Base-by-base conservation (phyloP, 2,113 vertebrate species). In the Osmerus eperlanus region DNA sequence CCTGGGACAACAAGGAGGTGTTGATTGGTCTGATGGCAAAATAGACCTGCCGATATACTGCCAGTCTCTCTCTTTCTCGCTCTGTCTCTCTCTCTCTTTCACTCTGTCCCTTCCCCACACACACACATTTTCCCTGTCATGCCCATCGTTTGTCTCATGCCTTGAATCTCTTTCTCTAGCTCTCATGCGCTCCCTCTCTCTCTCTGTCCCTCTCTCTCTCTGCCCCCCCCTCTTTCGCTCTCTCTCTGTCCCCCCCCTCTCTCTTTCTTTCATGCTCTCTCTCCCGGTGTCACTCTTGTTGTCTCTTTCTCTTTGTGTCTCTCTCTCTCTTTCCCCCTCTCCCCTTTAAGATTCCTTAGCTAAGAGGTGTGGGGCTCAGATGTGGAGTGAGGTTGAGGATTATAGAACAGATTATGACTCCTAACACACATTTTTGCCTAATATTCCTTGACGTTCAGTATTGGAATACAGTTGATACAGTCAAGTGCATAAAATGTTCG, bases 1-100 rank as follows among this genome's bases (percentile, higher is more conserved):
- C 88, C 84, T 71, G 83, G 74, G 80, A 86, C 87, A 85, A 88
- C 86, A 86, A 89, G 84, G 77, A 89, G 91, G 88, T 91, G 90
- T 88, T 91, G 86, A 91, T 83, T 87, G 79, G 82, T 80, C 78
- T 73, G 82, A 85, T 88, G 83, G 87, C 79, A 89, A 88, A 88
- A 90, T 89, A 90, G 89, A 90, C 79, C 77, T 83, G 78, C 74
- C 72, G 41, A 80, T 83, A 80, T 79, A 25, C 53, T 28, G 70
- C 65, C 72, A 73, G 78, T 67, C 71, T 82, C 60, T 32, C 71
- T 29, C 67, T 77, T n/a, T 19, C 51, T 19, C 41, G 7, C 41
- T 47, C 41, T 47, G 41, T 47, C 41, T 47, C 41, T 8, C 41
- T 47, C 41, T 47, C 41, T 12, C 41, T 11, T 47, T 47, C 41